A percentile compares a stretch with the other conserved stretches of the same genome.
These are phyloP conservation scores for Choristoneura rosaceana DNA, from an alignment of 2,888 invertebrate genomes.

Conservation along the genomic window DNA sequence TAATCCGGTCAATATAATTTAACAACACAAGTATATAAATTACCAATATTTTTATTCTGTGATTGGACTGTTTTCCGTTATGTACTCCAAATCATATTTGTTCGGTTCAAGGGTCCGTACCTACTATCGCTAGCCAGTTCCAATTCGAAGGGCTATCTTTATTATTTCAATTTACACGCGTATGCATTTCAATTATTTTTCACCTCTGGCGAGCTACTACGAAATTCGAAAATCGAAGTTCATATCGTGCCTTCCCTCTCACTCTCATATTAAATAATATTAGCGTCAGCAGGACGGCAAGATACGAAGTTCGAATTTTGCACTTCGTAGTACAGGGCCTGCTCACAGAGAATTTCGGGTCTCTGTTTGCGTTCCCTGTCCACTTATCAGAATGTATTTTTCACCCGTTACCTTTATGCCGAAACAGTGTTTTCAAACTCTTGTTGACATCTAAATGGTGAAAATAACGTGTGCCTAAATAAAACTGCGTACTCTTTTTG, in stretches of 20 bases:
- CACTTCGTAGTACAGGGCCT: too few relatives aligned
- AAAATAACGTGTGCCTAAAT: background rate
- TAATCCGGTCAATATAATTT: too few relatives aligned
- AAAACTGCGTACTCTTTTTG: too few relatives aligned
- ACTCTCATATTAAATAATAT: too few relatives aligned
- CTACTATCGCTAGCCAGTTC: slow-evolving; percentile 9
- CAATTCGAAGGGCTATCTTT: slow-evolving; percentile 30
- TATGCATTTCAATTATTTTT: slow-evolving; percentile 39
- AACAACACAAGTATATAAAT: too few relatives aligned
- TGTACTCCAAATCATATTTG: slow-evolving; percentile 21
- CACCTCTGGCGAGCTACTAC: background rate
- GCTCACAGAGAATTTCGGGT: slow-evolving; percentile 10
- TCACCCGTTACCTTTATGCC: slow-evolving; percentile 13
- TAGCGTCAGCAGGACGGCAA: too few relatives aligned
- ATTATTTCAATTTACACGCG: slow-evolving; percentile 35
- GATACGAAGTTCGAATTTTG: too few relatives aligned
- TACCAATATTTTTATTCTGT: background rate
- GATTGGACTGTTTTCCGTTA: background rate
- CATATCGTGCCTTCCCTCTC: too few relatives aligned
- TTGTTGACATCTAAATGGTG: background rate
- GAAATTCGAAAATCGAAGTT: too few relatives aligned
- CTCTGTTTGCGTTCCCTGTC: slow-evolving; percentile 10
- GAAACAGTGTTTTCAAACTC: background rate
- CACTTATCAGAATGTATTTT: slow-evolving; percentile 16
- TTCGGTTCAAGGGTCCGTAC: slow-evolving; percentile 12